A percentile compares a stretch with the other conserved stretches of the same genome.
Conservation (phyloP, 1,140 invertebrate species). For the Maconellicoccus hirsutus region DNA sequence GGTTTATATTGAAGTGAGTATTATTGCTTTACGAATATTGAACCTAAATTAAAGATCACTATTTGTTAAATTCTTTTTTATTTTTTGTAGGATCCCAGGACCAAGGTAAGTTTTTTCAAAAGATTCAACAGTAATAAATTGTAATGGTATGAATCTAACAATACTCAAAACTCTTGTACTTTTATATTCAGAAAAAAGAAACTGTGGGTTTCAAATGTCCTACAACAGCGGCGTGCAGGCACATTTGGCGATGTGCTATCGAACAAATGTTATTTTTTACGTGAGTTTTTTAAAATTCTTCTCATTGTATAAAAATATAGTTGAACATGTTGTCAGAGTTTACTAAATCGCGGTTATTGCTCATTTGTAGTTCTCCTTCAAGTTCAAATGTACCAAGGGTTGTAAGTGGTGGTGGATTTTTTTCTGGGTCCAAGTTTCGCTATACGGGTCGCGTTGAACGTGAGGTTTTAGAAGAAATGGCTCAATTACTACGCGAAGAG, state of each 20-base stretch:
- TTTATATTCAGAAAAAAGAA: conserved; percentile 77
- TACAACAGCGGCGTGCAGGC: conserved; percentile 75
- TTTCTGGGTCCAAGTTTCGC: conserved; percentile 85
- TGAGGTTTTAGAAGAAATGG: conserved; percentile 66
- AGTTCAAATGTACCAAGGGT: conserved; percentile 74
- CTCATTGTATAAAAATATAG: no score
- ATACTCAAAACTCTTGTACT: conserved; percentile 23
- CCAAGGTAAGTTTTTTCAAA: conserved; percentile 39
- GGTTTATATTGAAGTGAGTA: conserved; percentile 51
- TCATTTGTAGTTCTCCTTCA: conserved; percentile 38
- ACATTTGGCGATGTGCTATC: conserved; percentile 90
- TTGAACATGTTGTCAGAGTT: no score
- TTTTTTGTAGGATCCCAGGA: conserved; percentile 42
- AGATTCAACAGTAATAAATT: neutral
- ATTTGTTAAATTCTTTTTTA: conserved; percentile 25
- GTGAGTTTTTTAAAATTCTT: conserved; percentile 47
- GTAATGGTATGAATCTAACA: conserved; percentile 1
- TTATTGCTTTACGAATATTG: neutral
- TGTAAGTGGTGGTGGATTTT: conserved; percentile 82
- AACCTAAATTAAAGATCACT: conserved; percentile 14
- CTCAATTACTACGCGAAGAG: conserved; percentile 44
- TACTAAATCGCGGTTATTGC: no score
- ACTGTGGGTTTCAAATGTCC: conserved; percentile 92
- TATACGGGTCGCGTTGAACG: conserved; percentile 78
- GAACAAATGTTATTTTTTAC: conserved; percentile 97